Base-by-base conservation (phyloP, 2,797 vertebrate species). In the Ispidina picta region DNA sequence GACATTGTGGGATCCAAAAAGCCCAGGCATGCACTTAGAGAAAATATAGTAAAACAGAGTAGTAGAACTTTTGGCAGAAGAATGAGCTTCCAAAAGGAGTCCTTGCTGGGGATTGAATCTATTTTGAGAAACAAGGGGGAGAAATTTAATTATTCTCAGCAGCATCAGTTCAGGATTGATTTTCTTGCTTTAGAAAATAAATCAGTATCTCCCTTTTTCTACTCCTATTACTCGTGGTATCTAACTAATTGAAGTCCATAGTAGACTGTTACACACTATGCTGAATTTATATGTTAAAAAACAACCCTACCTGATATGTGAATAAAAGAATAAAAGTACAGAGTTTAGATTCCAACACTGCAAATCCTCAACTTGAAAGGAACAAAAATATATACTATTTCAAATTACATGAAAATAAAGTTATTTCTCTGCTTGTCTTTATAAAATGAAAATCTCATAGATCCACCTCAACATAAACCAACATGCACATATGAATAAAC, bases 1-100 rank as follows among this genome's bases (percentile, higher is more conserved):
- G 99, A 99, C 96, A 99, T 96, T 3, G 98, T 99, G 20, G 99
- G 98, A 81, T 99, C 99, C 68, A 99, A 95, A 97, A 99, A 99
- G 52, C 98, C 98, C 59, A 99, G 93, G 76, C 98, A 98, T 2
- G 98, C 95, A 80, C 99, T 99, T 5, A 99, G 62, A 1, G 98
- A 98, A 96, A 98, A 98, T 62, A 99, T 92, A 55, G 95, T 89
- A 15, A 98, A 96, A 95, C 98, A 98, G 60, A 99, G 96, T 21
- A 99, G 48, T 28, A 98, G 11, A 15, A 99, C 92, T 97, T 99
- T 99, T 4, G 96, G 96, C 25, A 97, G 87, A 56, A 93, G 91
- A 86, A 98, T 89, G 22, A 99, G 98, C 49, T 96, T 97, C 94
- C 98, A 97, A 92, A 99, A 99, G 1, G 99, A 99, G 26, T 98